Evolutionary conservation across 1,140 invertebrate genomes (phyloP).

Genomic region (Caenorhabditis remanei): DNA sequence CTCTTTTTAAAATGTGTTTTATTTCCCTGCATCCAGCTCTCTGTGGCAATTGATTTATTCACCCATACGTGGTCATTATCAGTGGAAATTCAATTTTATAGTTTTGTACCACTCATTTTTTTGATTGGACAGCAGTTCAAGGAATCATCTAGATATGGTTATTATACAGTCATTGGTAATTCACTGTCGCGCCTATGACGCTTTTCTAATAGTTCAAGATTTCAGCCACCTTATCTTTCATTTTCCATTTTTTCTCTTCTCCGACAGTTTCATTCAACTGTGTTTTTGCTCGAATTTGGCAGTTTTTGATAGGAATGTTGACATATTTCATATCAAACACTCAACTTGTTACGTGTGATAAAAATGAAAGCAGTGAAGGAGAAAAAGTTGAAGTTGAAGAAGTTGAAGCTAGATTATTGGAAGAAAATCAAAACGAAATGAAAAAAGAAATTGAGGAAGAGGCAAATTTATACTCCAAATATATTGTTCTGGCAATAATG

Average conservation of each 20-base stretch:
- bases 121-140: background rate
- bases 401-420: no score
- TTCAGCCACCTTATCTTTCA: background rate
- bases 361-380: no score
- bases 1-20: background rate
- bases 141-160: background rate
- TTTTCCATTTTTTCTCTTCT: background rate
- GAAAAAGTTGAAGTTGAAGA: no score
- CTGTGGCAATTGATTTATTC: background rate
- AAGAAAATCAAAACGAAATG: no score
- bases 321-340: background rate
- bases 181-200: no score
- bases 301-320: slow-evolving; percentile 8
- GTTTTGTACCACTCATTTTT: background rate
- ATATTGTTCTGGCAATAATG: no score
- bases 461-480: no score
- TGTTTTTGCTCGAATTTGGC: slow-evolving; percentile 25
- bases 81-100: slow-evolving; percentile 4
- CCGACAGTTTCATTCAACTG: background rate
- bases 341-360: no score
- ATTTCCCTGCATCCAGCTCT: background rate
- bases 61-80: slow-evolving; percentile 13
- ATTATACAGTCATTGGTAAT: background rate
- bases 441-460: no score
- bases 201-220: no score